phyloP scores from a whole-genome alignment of 2,113 vertebrate genomes.

The Daboia siamensis region DNA sequence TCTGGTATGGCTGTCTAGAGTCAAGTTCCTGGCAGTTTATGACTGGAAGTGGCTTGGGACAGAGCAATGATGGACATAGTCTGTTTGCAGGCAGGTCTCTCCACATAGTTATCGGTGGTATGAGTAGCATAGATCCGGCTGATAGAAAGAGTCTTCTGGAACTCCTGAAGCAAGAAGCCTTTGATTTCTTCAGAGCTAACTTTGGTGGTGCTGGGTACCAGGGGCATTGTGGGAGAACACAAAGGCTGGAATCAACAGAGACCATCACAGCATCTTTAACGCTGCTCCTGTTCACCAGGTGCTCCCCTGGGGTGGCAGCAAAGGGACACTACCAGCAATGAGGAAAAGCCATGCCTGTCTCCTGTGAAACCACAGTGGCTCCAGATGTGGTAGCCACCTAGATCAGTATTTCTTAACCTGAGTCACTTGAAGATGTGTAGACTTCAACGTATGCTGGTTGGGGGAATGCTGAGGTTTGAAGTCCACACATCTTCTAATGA shows the following conservation, averaged over 20 bases:
- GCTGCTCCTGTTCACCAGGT: too few relatives aligned
- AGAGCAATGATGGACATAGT: constrained; percentile 79
- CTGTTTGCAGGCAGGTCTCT: constrained; percentile 75
- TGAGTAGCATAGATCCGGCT: constrained; percentile 91
- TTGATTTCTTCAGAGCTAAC: constrained; percentile 70
- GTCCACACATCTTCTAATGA: too few relatives aligned
- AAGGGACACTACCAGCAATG: too few relatives aligned
- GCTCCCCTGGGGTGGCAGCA: too few relatives aligned
- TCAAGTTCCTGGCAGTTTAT: constrained; percentile 73
- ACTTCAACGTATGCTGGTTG: too few relatives aligned
- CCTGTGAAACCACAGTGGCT: too few relatives aligned
- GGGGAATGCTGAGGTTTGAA: too few relatives aligned
- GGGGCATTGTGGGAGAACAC: constrained; percentile 64
- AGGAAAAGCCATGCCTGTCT: too few relatives aligned
- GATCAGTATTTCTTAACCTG: too few relatives aligned
- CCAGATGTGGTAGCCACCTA: too few relatives aligned
- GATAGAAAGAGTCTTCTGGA: constrained; percentile 89
- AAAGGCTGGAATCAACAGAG: constrained; percentile 72
- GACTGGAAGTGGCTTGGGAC: constrained; percentile 63
- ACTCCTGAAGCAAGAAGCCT: constrained; percentile 80
- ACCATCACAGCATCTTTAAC: constrained; percentile 74
- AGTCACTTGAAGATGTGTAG: too few relatives aligned
- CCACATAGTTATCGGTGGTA: constrained; percentile 95
- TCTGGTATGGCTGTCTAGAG: constrained; percentile 83
- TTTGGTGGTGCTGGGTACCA: constrained; percentile 60